Conservation (phyloP, 2,113 vertebrate genomes). For the Halcyon malimbica region DNA sequence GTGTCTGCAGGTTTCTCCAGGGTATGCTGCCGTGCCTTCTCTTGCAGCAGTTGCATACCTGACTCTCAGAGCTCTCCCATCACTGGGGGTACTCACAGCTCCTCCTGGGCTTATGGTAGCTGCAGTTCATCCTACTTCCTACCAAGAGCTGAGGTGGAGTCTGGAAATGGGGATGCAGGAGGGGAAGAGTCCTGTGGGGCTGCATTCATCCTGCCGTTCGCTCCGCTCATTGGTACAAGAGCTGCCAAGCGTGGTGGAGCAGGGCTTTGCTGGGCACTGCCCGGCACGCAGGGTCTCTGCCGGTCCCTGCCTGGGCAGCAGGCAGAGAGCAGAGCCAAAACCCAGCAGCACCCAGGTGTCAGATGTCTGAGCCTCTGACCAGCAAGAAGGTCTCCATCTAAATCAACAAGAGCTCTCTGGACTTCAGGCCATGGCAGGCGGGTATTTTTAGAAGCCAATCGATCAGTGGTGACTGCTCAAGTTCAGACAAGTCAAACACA, state of each 20-base stretch:
- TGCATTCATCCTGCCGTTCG: background rate
- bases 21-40: background rate
- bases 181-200: accelerated
- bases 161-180: background rate
- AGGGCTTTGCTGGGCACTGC: background rate
- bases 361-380: conserved; percentile 31
- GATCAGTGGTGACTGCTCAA: conserved; percentile 68
- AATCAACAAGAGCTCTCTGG: conserved; percentile 55
- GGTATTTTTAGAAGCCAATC: conserved; percentile 73
- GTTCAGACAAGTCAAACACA: conserved; percentile 71
- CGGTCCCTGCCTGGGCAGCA: background rate
- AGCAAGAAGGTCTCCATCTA: conserved; percentile 40
- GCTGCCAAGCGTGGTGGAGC: background rate
- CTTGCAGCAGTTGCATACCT: background rate
- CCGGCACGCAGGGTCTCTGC: accelerated
- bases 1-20: background rate
- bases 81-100: background rate
- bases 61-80: background rate
- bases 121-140: background rate
- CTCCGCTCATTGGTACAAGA: accelerated
- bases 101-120: background rate
- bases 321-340: background rate
- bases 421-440: conserved; percentile 8
- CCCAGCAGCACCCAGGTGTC: background rate
- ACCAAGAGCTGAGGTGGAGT: background rate